Conservation (phyloP, 2,888 invertebrate species). For the Sympetrum striolatum region DNA sequence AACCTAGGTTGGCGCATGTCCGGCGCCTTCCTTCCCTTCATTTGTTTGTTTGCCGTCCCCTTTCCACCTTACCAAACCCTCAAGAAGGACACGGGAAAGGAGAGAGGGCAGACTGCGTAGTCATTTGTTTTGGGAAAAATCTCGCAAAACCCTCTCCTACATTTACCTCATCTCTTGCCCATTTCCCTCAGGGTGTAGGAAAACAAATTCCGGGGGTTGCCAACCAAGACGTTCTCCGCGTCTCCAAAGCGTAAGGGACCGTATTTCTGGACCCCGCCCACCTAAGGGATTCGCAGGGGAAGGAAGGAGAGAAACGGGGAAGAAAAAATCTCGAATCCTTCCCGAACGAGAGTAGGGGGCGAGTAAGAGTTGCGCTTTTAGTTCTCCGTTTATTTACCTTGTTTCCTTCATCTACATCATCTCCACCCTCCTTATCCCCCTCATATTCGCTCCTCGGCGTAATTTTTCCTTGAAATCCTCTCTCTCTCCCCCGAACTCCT, state of each 20-base stretch:
- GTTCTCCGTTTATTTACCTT: slow-evolving; percentile 32
- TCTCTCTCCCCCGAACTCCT: not conserved
- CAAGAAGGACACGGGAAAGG: not conserved
- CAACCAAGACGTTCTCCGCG: not conserved
- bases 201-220: not conserved
- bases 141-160: not conserved
- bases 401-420: slow-evolving; percentile 12
- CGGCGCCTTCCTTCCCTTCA: not conserved
- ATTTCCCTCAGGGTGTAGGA: not conserved
- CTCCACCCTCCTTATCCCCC: not conserved
- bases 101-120: not conserved
- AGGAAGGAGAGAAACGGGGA: not conserved
- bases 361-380: slow-evolving; percentile 18
- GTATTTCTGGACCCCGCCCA: not conserved
- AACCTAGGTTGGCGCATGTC: slow-evolving; percentile 13
- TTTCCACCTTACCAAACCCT: not conserved
- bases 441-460: not conserved
- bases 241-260: not conserved
- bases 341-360: not conserved
- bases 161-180: not conserved
- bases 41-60: not conserved
- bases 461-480: not conserved
- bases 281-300: not conserved
- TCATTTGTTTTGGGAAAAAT: not conserved
- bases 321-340: not conserved